Base-by-base conservation (phyloP, 1,140 invertebrate species). In the Bicyclus anynana region DNA sequence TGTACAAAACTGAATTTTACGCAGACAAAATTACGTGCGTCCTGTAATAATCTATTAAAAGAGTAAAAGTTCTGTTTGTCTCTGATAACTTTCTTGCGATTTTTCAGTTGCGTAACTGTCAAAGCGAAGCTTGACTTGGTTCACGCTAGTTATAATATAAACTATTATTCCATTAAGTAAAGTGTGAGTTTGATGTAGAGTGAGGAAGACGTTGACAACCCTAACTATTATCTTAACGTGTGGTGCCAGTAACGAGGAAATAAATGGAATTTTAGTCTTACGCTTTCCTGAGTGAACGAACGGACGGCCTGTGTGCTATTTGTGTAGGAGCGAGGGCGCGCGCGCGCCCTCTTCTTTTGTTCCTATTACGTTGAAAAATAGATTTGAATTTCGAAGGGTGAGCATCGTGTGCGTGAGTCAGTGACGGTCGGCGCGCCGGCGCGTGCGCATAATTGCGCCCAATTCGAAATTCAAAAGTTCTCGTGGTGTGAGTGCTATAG, bases 351-450 rank as follows among this genome's bases (percentile, higher is more conserved):
- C 78, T 81, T 77, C 77, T 87, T 87, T 87, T 87, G 84, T 87
- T 87, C 79, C 74, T 84, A 77, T 87, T 87, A 74, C 72, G 71
- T 76, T 77, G 74, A 79, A 83, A 87, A 87, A 87, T 87, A 87
- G 84, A 87, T 62, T 59, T 56, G 74, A 26, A 26, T 26, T 47
- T 47, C 44, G 20, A 72, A 81, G 76, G 79, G 79, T 78, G 78
- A 33, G 10, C 7, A 75, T 73, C 74, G 77, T 74, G 75, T 61
- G 75, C 66, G 51, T 85, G 84, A 87, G 77, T 84, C 84, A 87
- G 84, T 84, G 70, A 68, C 67, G 75, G 68, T 57, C 67, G 63
- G 62, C 67, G 68, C 72, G 73, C 68, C 77, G 74, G 74, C 80
- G 77, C 76, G 79, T 75, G 78, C 78, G 80, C 73, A 44, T 47